A percentile compares a stretch with the other conserved stretches of the same genome.
phyloP scores from a whole-genome alignment of 2,888 invertebrate genomes.

The Crematogaster levior region DNA sequence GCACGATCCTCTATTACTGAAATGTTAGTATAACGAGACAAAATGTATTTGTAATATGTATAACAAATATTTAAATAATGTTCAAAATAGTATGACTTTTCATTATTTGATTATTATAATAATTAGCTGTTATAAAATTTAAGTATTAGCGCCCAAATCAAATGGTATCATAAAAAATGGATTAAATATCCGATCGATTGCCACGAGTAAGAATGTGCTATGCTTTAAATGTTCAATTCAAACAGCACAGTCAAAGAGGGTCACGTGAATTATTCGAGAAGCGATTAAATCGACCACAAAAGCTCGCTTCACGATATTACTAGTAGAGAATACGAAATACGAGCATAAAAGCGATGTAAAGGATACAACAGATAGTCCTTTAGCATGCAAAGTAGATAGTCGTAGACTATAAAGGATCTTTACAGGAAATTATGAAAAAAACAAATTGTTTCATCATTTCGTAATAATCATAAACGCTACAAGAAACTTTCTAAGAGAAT shows the following conservation, averaged over 20 bases:
- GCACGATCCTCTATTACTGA: not conserved
- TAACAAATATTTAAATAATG: not conserved
- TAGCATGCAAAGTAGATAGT: conserved; percentile 15
- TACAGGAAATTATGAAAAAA: conserved; percentile 2
- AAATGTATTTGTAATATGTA: not conserved
- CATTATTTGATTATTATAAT: not conserved
- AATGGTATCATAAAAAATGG: not conserved
- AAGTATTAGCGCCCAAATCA: not conserved
- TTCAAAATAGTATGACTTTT: not conserved
- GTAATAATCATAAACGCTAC: not conserved
- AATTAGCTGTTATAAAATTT: not conserved
- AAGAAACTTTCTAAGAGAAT: not conserved
- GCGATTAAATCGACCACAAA: conserved; percentile 56
- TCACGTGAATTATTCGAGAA: conserved; percentile 54
- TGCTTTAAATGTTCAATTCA: conserved; percentile 19
- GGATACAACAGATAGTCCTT: conserved; percentile 32
- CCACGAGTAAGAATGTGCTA: not conserved
- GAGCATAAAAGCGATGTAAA: conserved; percentile 25
- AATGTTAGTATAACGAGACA: not conserved
- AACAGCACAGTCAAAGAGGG: conserved; percentile 44
- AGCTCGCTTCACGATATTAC: conserved; percentile 55
- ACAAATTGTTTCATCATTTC: not conserved
- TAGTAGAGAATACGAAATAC: conserved; percentile 60
- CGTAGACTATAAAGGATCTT: not conserved
- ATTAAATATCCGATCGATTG: conserved; percentile 10